Conservation (phyloP, 2,113 vertebrate species). For the Hippocampus guttulatus region DNA sequence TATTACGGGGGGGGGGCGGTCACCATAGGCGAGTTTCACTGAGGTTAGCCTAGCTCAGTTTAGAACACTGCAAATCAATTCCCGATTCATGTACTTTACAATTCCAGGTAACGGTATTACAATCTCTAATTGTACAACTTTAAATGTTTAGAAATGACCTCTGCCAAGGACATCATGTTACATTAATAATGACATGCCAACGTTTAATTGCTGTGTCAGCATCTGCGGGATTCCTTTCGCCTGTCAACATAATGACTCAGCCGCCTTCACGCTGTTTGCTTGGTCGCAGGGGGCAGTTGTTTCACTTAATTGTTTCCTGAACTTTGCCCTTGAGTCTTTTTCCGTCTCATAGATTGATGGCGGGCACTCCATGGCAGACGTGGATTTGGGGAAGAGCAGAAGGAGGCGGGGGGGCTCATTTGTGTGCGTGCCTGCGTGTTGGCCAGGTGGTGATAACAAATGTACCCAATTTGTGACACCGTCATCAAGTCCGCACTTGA, state of each 20-base stretch:
- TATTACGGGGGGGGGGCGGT: too few species aligned
- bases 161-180: background rate
- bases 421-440: constrained; percentile 8
- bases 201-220: constrained; percentile 38
- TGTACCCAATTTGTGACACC: constrained; percentile 50
- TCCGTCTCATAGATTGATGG: constrained; percentile 55
- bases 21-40: too few species aligned
- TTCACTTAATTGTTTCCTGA: constrained; percentile 75
- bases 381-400: constrained; percentile 39
- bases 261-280: constrained; percentile 45
- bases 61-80: too few species aligned
- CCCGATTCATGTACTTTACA: too few species aligned
- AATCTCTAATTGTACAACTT: background rate
- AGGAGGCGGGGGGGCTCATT: background rate
- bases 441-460: constrained; percentile 54
- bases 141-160: constrained; percentile 17
- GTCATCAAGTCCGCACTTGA: constrained; percentile 34
- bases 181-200: constrained; percentile 17
- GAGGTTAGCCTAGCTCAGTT: too few species aligned
- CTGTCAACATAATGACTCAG: constrained; percentile 57
- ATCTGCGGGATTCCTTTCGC: constrained; percentile 4
- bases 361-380: constrained; percentile 31
- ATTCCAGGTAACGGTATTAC: background rate
- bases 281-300: constrained; percentile 48
- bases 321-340: constrained; percentile 64